These are phyloP conservation scores for Crypturellus undulatus DNA, from an alignment of 2,113 vertebrate genomes.

Conservation along the genomic window DNA sequence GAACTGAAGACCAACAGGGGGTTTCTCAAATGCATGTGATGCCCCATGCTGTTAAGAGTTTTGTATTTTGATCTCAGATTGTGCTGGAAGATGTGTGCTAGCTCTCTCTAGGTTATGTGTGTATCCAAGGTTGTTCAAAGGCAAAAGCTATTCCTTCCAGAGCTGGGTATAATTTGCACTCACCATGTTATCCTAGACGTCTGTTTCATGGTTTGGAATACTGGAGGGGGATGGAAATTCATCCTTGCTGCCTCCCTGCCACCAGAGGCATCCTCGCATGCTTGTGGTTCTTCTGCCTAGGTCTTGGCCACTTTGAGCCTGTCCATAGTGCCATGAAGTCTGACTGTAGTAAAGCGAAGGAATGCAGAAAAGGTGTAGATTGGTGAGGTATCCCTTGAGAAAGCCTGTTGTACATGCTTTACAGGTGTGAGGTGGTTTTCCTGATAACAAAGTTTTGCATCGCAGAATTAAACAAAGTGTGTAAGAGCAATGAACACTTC, in stretches of 20 bases:
- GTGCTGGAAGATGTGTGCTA: slow-evolving; percentile 14
- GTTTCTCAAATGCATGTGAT: neutral
- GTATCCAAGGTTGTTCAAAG: slow-evolving; percentile 28
- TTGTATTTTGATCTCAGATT: slow-evolving; percentile 60
- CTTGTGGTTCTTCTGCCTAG: neutral
- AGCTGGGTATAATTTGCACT: neutral
- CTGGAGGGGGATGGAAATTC: neutral
- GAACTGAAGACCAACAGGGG: slow-evolving; percentile 12
- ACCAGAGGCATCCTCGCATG: neutral
- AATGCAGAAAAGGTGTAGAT: neutral
- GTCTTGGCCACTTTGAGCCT: neutral
- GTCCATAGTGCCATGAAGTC: neutral
- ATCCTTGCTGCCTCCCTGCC: neutral
- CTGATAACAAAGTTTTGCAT: neutral
- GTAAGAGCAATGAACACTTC: neutral
- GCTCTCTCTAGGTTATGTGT: neutral
- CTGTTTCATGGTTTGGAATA: neutral
- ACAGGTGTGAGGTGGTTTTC: neutral
- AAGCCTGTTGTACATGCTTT: neutral
- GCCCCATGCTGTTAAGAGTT: neutral
- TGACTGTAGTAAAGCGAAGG: neutral
- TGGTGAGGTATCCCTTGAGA: neutral
- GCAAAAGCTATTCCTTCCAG: neutral
- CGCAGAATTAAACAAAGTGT: neutral
- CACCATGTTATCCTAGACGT: neutral